phyloP scores from a whole-genome alignment of 2,888 invertebrate genomes.

The Drosophila quinaria region DNA sequence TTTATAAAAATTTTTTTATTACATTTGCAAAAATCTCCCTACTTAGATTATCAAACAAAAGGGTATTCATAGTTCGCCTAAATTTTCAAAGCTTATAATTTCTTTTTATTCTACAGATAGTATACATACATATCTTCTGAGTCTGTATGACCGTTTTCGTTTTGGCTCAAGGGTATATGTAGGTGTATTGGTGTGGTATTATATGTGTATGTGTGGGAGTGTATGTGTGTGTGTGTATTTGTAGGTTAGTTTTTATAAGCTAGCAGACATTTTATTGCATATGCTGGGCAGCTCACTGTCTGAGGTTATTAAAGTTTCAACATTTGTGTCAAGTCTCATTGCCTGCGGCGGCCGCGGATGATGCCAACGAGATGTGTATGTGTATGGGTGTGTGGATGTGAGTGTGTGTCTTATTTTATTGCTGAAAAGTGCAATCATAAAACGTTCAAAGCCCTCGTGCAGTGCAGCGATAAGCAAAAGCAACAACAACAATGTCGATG shows the following conservation, averaged over 20 bases:
- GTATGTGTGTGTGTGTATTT: slow-evolving; percentile 11
- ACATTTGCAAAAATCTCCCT: no score
- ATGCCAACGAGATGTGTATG: slow-evolving; percentile 24
- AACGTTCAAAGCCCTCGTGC: slow-evolving; percentile 73
- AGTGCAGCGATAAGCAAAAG: slow-evolving; percentile 34
- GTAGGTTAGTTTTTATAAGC: slow-evolving; percentile 65
- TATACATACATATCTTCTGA: slow-evolving; percentile 5
- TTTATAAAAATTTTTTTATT: no score
- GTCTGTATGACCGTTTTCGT: slow-evolving; percentile 14
- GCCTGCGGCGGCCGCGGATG: slow-evolving; percentile 55
- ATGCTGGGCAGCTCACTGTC: slow-evolving; percentile 61
- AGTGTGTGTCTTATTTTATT: slow-evolving; percentile 65
- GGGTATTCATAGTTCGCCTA: slow-evolving; percentile 3
- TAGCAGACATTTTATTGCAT: slow-evolving; percentile 71
- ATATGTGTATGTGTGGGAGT: neutral
- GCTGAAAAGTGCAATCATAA: slow-evolving; percentile 78
- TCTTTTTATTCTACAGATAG: slow-evolving; percentile 9
- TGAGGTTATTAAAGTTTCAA: slow-evolving; percentile 78
- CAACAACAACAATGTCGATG: slow-evolving; percentile 5
- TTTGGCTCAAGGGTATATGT: slow-evolving; percentile 8
- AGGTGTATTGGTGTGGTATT: slow-evolving; percentile 5
- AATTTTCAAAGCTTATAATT: neutral
- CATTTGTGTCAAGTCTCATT: slow-evolving; percentile 67
- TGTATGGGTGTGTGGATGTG: slow-evolving; percentile 7
- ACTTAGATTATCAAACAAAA: neutral